Base-by-base conservation (phyloP, 2,113 vertebrate genomes). In the Chaetodon trifascialis region DNA sequence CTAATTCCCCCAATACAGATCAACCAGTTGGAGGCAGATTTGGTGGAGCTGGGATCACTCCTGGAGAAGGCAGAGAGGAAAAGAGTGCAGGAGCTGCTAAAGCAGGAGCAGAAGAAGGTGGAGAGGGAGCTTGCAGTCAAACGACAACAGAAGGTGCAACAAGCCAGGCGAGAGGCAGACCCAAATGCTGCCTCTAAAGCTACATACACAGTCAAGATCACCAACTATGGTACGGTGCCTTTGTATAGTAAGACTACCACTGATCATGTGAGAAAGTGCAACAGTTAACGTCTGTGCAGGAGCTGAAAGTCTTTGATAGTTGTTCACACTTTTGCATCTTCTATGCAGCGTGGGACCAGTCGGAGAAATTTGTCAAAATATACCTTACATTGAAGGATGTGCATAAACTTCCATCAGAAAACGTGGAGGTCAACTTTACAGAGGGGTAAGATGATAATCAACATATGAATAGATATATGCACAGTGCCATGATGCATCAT, bases 321-420 rank as follows among this genome's bases (percentile, higher is more conserved):
- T 30, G 1, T 76, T 80, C 4, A 52, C 38, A 19, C 19, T 73
- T 56, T 49, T 84, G 1, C 19, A 34, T 87, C 62, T 80, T 83
- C 83, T 81, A 0, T 91, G n/a, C 91, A 99, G 98, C 96, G 15
- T 99, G 98, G 98, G 98, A 99, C 95, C 98, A 99, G 79, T 99
- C 98, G 9, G 98, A 99, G 42, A 98, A 98, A 71, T 99, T 97
- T 94, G 95, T 99, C 88, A 99, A 99, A 94, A 97, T 99, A 79
- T 99, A 99, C 80, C 94, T 99, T 59, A 97, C 97, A 21, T 89
- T 99, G 90, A 96, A 94, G 89, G 96, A 96, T 80, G 97, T 98
- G 51, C 97, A 99, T 86, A 96, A 96, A 69, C 96, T 98, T 79
- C 94, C 97, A 42, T 42, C 93, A 81, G 98, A 99, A 86, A 97